Conservation (phyloP, 2,797 vertebrate genomes). For the Sebastes cheni region DNA sequence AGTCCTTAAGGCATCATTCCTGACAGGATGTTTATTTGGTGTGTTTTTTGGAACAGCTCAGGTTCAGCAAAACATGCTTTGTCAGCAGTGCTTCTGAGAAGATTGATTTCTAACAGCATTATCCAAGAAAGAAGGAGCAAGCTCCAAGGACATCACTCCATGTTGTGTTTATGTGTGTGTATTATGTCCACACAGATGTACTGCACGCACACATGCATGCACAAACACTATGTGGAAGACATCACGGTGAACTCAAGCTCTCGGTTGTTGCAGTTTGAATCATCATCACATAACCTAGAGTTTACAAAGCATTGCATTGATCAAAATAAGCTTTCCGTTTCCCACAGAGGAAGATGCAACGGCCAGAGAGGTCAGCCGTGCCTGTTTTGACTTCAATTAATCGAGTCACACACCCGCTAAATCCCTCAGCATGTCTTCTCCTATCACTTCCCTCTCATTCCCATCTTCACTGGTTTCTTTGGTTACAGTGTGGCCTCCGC, state of each 20-base stretch:
- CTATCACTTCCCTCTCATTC: background rate
- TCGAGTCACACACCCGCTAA: background rate
- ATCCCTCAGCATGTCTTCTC: background rate
- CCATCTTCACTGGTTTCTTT: slow-evolving; percentile 5
- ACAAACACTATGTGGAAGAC: background rate
- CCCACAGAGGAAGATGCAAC: background rate
- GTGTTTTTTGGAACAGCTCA: background rate
- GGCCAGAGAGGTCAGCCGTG: slow-evolving; percentile 10
- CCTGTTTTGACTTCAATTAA: slow-evolving; percentile 27
- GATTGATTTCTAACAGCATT: slow-evolving; percentile 14
- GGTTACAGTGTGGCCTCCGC: background rate
- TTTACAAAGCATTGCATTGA: background rate
- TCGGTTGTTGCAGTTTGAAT: slow-evolving; percentile 17
- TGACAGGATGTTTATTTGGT: background rate
- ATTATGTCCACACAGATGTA: background rate
- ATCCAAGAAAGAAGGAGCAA: background rate
- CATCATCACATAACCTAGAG: slow-evolving; percentile 13
- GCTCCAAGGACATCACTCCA: background rate
- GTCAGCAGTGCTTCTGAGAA: background rate
- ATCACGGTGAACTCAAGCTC: slow-evolving; percentile 1
- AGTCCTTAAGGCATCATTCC: too few relatives aligned
- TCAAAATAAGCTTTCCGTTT: slow-evolving; percentile 13
- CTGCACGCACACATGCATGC: background rate
- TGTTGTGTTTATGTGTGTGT: background rate
- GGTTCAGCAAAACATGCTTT: slow-evolving; percentile 8